A percentile compares a stretch with the other conserved stretches of the same genome.
phyloP scores from a whole-genome alignment of 1,140 invertebrate species.

The Megalopta genalis region DNA sequence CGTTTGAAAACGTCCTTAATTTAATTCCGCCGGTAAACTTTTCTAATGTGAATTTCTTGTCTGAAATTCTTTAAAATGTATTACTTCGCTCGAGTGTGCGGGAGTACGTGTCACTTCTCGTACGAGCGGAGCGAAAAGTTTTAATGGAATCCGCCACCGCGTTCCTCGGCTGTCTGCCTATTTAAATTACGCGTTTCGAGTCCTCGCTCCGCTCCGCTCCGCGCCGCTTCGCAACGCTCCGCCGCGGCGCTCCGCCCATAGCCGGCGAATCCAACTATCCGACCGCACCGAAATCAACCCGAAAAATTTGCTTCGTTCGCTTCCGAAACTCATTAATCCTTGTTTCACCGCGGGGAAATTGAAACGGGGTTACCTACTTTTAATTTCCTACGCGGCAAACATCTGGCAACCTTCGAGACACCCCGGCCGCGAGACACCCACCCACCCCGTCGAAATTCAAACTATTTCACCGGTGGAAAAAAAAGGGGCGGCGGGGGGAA shows the following conservation, averaged over 20 bases:
- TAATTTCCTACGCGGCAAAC: too few relatives aligned
- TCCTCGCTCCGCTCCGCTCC: neutral
- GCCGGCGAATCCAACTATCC: conserved; percentile 17
- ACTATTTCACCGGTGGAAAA: too few relatives aligned
- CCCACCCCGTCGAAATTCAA: too few relatives aligned
- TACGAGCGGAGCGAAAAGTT: conserved; percentile 53
- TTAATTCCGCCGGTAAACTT: conserved; percentile 46
- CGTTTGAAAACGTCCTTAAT: conserved; percentile 11
- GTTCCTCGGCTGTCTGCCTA: conserved; percentile 53
- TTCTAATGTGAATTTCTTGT: conserved; percentile 50
- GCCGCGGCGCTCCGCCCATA: too few relatives aligned
- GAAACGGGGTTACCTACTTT: neutral
- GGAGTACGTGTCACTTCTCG: conserved; percentile 53
- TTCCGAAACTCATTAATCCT: conserved; percentile 28
- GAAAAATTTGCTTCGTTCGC: conserved; percentile 27
- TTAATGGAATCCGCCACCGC: conserved; percentile 55
- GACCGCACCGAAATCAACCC: conserved; percentile 31
- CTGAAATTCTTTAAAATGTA: conserved; percentile 55
- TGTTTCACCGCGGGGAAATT: neutral
- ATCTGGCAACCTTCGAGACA: too few relatives aligned
- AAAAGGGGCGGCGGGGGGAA: too few relatives aligned
- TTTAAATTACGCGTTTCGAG: conserved; percentile 56
- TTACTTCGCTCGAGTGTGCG: conserved; percentile 50
- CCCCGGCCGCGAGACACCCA: too few relatives aligned
- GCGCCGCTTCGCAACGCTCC: neutral